Evolutionary conservation across 1,140 invertebrate species (phyloP).

Genomic region (Drosophila kanapiae): DNA sequence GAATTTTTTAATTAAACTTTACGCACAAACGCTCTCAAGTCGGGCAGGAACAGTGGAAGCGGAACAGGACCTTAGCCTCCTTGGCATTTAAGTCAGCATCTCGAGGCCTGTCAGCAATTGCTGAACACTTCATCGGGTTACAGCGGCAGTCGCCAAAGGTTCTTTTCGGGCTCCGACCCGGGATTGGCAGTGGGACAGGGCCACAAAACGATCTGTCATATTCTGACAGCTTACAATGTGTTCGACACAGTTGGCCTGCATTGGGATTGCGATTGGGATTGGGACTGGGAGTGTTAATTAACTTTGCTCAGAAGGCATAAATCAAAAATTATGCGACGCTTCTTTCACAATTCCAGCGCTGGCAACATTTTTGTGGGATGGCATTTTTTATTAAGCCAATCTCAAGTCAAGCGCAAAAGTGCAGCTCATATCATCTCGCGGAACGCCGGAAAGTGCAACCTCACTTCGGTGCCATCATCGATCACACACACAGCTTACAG

Average conservation of each 20-base stretch:
- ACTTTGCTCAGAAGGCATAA: constrained; percentile 60
- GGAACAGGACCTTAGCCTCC: constrained; percentile 1
- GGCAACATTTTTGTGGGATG: constrained; percentile 18
- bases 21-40: constrained; percentile 62
- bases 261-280: constrained; percentile 8
- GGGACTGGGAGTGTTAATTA: constrained; percentile 66
- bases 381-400: constrained; percentile 23
- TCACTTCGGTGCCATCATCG: constrained; percentile 58
- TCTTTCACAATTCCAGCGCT: constrained; percentile 41
- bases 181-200: constrained; percentile 43
- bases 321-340: constrained; percentile 69
- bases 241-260: constrained; percentile 31
- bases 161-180: constrained; percentile 14
- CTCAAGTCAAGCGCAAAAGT: constrained; percentile 61
- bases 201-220: constrained; percentile 73
- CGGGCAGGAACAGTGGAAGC: constrained; percentile 10
- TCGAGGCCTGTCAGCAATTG: constrained; percentile 39
- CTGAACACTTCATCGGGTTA: constrained; percentile 60
- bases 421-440: constrained; percentile 29
- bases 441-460: constrained; percentile 52
- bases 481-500: constrained; percentile 36
- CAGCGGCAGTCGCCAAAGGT: constrained; percentile 38
- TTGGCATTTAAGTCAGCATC: constrained; percentile 1
- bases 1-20: constrained; percentile 83
- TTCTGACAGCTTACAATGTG: constrained; percentile 73